Conservation (phyloP, 2,113 vertebrate species). For the Nanorana parkeri region DNA sequence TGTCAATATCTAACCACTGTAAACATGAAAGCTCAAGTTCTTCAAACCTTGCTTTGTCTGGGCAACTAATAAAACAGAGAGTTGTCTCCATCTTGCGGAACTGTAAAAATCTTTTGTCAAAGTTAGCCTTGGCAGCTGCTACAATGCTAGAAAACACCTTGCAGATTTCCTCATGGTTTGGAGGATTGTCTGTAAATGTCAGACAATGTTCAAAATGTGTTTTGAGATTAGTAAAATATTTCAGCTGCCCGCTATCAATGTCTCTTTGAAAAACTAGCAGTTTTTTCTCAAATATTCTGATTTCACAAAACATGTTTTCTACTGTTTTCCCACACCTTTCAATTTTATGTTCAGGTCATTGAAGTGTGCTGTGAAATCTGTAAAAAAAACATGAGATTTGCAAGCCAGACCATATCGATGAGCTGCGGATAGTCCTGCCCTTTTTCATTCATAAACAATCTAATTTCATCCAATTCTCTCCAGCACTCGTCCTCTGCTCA, state of each 20-base stretch:
- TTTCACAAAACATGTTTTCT: conserved; percentile 47
- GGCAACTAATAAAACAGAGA: too few species aligned
- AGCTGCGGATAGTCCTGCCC: conserved; percentile 22
- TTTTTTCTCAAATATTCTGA: conserved; percentile 52
- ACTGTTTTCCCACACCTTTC: conserved; percentile 37
- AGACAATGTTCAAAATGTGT: too few species aligned
- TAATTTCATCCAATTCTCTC: conserved; percentile 42
- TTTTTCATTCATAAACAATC: conserved; percentile 47
- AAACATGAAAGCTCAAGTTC: too few species aligned
- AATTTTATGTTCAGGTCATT: conserved; percentile 39
- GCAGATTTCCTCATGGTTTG: too few species aligned
- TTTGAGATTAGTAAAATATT: conserved; percentile 32
- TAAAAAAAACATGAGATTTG: conserved; percentile 34
- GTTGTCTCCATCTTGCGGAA: too few species aligned
- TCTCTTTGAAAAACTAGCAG: conserved; percentile 43
- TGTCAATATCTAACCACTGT: too few species aligned
- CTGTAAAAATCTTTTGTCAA: too few species aligned
- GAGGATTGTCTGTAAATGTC: too few species aligned
- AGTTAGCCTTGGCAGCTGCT: too few species aligned
- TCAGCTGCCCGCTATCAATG: conserved; percentile 40
- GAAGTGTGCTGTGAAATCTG: conserved; percentile 46
- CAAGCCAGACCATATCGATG: conserved; percentile 39
- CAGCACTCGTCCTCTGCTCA: too few species aligned
- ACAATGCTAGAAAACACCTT: too few species aligned
- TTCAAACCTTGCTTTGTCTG: too few species aligned